These are phyloP conservation scores for Lacanobia oleracea DNA, from an alignment of 2,888 invertebrate species.

Conservation along the genomic window DNA sequence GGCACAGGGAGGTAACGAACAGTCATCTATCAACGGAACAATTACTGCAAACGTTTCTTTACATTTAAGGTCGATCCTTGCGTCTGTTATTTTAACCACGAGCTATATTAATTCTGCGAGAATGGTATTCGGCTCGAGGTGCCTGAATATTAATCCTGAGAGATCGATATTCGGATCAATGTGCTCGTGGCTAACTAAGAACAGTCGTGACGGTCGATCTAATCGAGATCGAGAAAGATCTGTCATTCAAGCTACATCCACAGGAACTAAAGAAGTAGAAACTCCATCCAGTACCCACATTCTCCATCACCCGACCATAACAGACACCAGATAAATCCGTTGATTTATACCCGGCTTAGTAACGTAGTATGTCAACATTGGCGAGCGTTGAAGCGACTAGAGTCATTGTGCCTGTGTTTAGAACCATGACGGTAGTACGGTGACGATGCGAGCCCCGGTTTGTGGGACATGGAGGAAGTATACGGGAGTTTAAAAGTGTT, in stretches of 20 bases:
- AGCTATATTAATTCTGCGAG: too few relatives aligned
- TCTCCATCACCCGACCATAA: slow-evolving; percentile 18
- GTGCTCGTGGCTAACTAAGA: neutral
- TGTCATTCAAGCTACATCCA: neutral
- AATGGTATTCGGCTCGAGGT: neutral
- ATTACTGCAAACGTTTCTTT: neutral
- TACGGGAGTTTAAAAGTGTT: neutral
- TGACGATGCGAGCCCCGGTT: slow-evolving; percentile 43
- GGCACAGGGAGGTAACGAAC: neutral
- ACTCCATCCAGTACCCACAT: neutral
- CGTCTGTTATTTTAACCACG: neutral
- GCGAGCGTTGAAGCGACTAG: slow-evolving; percentile 66
- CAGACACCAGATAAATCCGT: slow-evolving; percentile 27
- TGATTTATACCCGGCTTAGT: slow-evolving; percentile 36
- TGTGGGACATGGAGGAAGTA: slow-evolving; percentile 25
- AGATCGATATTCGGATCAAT: neutral
- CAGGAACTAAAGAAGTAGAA: neutral
- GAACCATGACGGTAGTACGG: slow-evolving; percentile 57
- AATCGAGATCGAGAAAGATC: neutral
- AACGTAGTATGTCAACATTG: slow-evolving; percentile 58
- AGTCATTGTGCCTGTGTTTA: slow-evolving; percentile 68
- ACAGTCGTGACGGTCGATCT: neutral
- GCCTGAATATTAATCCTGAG: too few relatives aligned
- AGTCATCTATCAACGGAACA: neutral
- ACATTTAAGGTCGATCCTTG: too few relatives aligned